Conservation (phyloP, 2,113 vertebrate genomes). For the Microcebus ravelobensis region DNA sequence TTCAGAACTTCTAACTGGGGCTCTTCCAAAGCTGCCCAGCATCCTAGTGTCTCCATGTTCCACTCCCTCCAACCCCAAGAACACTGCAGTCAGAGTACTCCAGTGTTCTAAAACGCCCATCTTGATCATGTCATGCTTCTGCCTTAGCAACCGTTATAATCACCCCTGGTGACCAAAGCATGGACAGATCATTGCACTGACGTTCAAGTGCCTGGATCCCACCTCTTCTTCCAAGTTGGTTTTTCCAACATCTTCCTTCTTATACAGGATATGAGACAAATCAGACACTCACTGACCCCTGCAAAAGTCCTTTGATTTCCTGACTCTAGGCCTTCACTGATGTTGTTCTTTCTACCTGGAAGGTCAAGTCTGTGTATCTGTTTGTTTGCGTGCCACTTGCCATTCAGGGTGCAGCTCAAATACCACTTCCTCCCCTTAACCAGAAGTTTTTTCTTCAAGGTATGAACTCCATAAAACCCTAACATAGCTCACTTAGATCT, state of each 20-base stretch:
- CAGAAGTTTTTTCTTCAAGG: conserved; percentile 7
- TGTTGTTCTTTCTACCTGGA: not conserved
- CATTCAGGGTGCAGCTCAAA: not conserved
- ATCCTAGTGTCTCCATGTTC: not conserved
- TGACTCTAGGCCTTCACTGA: not conserved
- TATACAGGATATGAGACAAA: not conserved
- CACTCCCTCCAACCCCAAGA: not conserved
- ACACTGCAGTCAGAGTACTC: accelerated
- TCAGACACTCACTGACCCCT: not conserved
- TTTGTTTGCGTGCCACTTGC: not conserved
- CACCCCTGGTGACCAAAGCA: no score
- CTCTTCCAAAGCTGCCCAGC: not conserved
- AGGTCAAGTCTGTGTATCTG: not conserved
- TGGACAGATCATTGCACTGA: not conserved
- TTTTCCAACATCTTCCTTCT: not conserved
- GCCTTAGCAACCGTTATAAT: not conserved
- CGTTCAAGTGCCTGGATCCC: not conserved
- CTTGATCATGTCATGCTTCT: not conserved
- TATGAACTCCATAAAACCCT: not conserved
- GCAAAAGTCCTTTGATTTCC: not conserved
- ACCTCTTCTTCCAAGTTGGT: not conserved
- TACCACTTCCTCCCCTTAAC: not conserved
- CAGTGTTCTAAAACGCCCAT: not conserved
- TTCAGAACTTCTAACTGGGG: not conserved
- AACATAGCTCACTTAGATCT: not conserved